Evolutionary conservation across 2,888 invertebrate genomes (phyloP), one percentile per base, ranked within the genome.

Genomic region (Drosophila siamana): DNA sequence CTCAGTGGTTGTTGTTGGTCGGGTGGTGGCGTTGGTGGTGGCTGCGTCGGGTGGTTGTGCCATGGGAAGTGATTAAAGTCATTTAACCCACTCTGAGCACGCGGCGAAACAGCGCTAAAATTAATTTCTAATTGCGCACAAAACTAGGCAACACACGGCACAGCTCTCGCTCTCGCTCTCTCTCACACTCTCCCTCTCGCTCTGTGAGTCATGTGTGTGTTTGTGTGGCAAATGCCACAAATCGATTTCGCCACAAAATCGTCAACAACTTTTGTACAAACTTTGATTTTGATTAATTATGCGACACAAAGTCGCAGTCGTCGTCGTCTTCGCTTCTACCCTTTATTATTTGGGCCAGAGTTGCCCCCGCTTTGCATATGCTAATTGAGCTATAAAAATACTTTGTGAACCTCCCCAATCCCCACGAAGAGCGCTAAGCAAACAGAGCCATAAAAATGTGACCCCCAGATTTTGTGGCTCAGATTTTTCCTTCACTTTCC

Each of bases 11-110:
- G 28, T 28, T 60, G 33, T 16, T 19, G 22, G 62, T 36, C 41
- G 54, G 22, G 62, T 40, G 59, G 55, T 55, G 19, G 26, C 15
- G 50, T 67, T 69, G n/a, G 5, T 13, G 24, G 6, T 24, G 9
- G n/a, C 13, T 11, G 26, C 26, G 2, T n/a, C 13, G 8, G 52
- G 19, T 55, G 33, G 15, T 36, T 55, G 22, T 75, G 54, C 80
- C 80, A 78, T 77, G 83, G 79, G 82, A 84, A 80, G 80, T 90
- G 89, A 88, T 90, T 90, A 89, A 89, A 89, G 89, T 88, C 90
- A 89, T 89, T 90, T 90, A 90, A 88, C 90, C 89, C 88, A 83
- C 81, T 85, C 83, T 38, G 57, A 63, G 54, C 71, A 76, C 72
- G 76, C 69, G 69, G 63, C 8, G 9, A 51, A 69, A 60, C 56